A percentile compares a stretch with the other conserved stretches of the same genome.
phyloP scores from a whole-genome alignment of 2,113 vertebrate species.

The Rhineura floridana region DNA sequence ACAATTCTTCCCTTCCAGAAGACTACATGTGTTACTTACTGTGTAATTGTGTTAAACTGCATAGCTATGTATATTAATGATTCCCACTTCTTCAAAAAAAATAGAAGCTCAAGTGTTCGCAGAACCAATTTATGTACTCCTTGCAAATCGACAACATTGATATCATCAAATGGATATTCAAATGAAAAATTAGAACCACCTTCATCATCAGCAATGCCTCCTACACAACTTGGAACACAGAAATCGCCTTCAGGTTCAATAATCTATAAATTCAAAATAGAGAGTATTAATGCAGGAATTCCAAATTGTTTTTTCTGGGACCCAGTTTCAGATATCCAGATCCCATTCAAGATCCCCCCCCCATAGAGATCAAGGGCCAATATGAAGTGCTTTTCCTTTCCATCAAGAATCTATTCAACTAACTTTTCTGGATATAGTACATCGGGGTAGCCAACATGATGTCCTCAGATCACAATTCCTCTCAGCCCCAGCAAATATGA shows the following conservation, averaged over 20 bases:
- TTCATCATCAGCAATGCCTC: constrained; percentile 79
- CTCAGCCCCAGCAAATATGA: too few relatives aligned
- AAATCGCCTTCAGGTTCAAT: constrained; percentile 74
- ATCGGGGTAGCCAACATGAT: not conserved
- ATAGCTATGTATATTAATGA: constrained; percentile 85
- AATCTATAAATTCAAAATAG: constrained; percentile 61
- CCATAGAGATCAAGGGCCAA: not conserved
- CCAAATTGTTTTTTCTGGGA: not conserved
- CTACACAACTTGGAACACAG: constrained; percentile 80
- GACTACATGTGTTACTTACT: constrained; percentile 72
- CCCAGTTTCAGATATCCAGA: not conserved
- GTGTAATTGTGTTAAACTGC: constrained; percentile 86
- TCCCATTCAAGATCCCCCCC: not conserved
- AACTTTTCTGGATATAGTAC: not conserved
- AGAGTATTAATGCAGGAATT: not conserved
- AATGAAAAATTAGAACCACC: constrained; percentile 82
- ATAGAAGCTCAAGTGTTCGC: constrained; percentile 85
- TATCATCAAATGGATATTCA: constrained; percentile 81
- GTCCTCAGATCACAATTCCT: too few relatives aligned
- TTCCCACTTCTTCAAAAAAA: constrained; percentile 88
- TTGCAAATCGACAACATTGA: constrained; percentile 83
- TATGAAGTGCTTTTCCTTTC: not conserved
- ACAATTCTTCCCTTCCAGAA: not conserved
- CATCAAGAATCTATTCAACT: not conserved
- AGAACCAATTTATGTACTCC: constrained; percentile 85